These are phyloP conservation scores for Keiferia lycopersicella DNA, from an alignment of 2,888 invertebrate genomes.

Conservation along the genomic window DNA sequence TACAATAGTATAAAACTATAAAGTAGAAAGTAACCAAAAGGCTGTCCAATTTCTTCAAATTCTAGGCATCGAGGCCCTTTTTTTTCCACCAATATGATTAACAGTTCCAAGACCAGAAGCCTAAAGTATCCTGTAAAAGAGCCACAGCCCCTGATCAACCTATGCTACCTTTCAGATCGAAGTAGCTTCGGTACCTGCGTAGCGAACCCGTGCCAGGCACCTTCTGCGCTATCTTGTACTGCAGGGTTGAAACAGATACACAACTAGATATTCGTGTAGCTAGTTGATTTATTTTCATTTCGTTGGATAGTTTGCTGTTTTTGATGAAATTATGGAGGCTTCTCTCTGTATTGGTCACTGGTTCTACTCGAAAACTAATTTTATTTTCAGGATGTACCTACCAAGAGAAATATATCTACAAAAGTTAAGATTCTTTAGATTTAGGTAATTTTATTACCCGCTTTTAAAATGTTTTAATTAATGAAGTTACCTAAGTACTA, in stretches of 20 bases:
- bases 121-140: neutral
- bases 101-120: neutral
- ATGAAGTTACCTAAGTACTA: too few species aligned
- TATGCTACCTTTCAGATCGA: neutral
- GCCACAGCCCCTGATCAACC: neutral
- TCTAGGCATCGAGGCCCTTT: neutral
- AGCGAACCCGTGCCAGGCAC: slow-evolving; percentile 41
- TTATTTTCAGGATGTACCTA: too few species aligned
- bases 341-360: neutral
- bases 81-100: neutral
- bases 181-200: neutral
- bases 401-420: too few species aligned
- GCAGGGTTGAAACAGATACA: slow-evolving; percentile 16
- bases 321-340: neutral
- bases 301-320: neutral
- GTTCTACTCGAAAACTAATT: too few species aligned
- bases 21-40: too few species aligned
- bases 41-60: too few species aligned
- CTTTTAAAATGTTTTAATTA: too few species aligned
- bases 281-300: neutral
- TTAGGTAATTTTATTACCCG: too few species aligned
- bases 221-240: slow-evolving; percentile 38
- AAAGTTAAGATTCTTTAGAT: too few species aligned
- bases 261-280: neutral
- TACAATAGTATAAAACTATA: too few species aligned